Evolutionary conservation across 2,888 invertebrate genomes (phyloP), one percentile per base, ranked within the genome.

Genomic region (Xylota sylvarum): DNA sequence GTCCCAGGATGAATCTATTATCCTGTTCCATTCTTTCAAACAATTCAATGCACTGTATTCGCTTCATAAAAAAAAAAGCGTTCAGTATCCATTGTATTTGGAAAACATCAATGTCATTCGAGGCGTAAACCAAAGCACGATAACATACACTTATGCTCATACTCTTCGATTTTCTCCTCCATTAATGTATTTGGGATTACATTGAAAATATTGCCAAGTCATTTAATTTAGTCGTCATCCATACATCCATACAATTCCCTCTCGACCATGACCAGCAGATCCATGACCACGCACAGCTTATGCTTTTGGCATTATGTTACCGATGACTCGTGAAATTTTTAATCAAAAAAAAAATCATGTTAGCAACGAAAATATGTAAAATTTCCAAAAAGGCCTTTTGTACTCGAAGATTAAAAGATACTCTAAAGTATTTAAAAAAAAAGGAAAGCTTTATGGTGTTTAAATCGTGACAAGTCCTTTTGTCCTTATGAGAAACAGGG

Each of bases 181-280:
- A 30, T 19, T 69, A 77, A 67, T 43, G 77, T 77, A 14, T 46
- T 58, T 58, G 6, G 70, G 64, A 72, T 70, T 72, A 56, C 62
- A 52, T 23, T 27, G 46, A 23, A 55, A 56, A 72, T 56, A 72
- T 72, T 72, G 64, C 64, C 58, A 56, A 56, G 52, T 79, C 79
- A 79, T 56, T 56, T 64, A 79, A 79, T 72, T 64, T 64, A 64
- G 64, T 72, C 72, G 65, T 56, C 55, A 55, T 30, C 37, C 27
- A 48, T 50, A 50, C 48, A 35, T 23, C 3, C 55, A 10, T 12
- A 40, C 9, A 62, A 73, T 17, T 30, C 64, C 62, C 14, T 43
- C 74, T 43, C 74, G 64, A 65, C 76, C 65, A 67, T 77, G 76
- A 77, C 67, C 19, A 58, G 27, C 67, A 77, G 35, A 43, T 46